Conservation (phyloP, 2,797 vertebrate genomes). For the Hapalemur alaotrensis region DNA sequence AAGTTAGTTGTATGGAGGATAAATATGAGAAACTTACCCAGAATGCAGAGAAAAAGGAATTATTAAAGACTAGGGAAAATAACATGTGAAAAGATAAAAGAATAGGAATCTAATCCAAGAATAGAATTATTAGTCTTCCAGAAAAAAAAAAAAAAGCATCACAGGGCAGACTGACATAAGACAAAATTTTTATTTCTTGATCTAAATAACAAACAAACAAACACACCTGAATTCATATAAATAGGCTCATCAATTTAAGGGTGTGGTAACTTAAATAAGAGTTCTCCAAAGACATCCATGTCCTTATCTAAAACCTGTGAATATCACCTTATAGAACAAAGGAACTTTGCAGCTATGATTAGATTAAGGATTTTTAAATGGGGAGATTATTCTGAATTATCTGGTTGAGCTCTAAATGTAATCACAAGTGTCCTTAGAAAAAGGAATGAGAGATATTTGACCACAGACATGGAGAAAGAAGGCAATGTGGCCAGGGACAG, state of each 20-base stretch:
- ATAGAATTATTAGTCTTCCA: not conserved
- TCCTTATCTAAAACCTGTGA: not conserved
- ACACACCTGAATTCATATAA: not conserved
- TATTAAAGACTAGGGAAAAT: conserved; percentile 14
- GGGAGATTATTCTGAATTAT: not conserved
- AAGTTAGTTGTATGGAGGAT: not conserved
- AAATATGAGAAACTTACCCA: conserved; percentile 16
- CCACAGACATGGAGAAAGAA: not conserved
- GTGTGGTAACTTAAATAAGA: not conserved
- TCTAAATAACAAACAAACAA: not conserved
- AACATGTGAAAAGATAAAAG: not conserved
- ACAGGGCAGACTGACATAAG: not conserved
- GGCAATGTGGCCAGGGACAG: not conserved
- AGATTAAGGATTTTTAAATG: not conserved
- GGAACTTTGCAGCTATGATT: not conserved
- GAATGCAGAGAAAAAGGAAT: not conserved
- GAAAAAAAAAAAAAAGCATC: not conserved
- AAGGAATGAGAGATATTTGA: not conserved
- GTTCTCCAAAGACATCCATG: not conserved
- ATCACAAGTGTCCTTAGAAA: not conserved
- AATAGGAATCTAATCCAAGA: not conserved
- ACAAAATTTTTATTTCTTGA: not conserved
- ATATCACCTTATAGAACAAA: not conserved
- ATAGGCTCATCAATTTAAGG: not conserved
- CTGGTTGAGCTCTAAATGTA: not conserved